Base-by-base conservation (phyloP, 2,113 vertebrate species). In the Labrus mixtus region DNA sequence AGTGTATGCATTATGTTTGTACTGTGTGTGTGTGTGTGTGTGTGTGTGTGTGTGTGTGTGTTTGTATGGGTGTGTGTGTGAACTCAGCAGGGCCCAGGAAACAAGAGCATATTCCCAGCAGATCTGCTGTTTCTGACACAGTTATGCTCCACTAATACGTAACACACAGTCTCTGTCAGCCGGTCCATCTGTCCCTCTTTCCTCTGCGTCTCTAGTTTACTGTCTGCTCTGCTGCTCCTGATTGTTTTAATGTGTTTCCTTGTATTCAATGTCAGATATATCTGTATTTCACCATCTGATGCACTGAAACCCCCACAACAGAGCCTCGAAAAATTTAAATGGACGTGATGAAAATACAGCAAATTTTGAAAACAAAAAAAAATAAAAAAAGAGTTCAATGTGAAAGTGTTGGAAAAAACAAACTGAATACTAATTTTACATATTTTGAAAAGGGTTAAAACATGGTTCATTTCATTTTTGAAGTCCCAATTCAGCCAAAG, bases 21-120 rank as follows among this genome's bases (percentile, higher is more conserved):
- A 15, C 23, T 50, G 36, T 33, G 48, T 43, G 36, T 54, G 57
- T 53, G 51, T 45, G 50, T 45, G 36, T 39, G 68, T 63, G 51
- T 55, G 57, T 74, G 51, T 53, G 51, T n/a, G n/a, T 50, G 36
- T 33, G 48, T 43, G 36, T 54, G 57, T 53, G 51, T 45, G 50
- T 45, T n/a, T n/a, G n/a, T n/a, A n/a, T n/a, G n/a, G n/a, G 36
- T 39, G 68, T 63, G 51, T 55, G 57, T 74, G 51, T 53, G 51
- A 2, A n/a, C 79, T 55, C 89, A 83, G 83, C 79, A 78, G 57
- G 85, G 70, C 59, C 46, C 85, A 82, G 81, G 87, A 89, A 90
- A 68, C 60, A 17, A 56, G 68, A 71, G 59, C 72, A 73, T 43
- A 79, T 68, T 87, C 82, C 74, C 89, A 83, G 64, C 89, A 79